These are phyloP conservation scores for Rhinopomastus cyanomelas DNA, from an alignment of 2,113 vertebrate species.

Conservation along the genomic window DNA sequence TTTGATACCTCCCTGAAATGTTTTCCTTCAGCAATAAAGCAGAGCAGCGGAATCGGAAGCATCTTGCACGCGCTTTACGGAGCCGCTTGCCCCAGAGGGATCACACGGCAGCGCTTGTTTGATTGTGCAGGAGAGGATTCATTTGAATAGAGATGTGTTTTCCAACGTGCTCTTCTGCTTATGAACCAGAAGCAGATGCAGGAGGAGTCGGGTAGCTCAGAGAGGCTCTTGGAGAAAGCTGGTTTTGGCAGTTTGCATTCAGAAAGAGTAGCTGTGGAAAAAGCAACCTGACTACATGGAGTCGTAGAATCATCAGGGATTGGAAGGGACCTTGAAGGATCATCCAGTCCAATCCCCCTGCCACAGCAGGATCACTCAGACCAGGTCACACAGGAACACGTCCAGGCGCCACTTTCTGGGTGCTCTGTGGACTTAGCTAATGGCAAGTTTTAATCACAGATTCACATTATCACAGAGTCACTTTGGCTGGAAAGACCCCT, in stretches of 20 bases:
- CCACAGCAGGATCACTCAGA: too few relatives aligned
- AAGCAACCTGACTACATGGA: neutral
- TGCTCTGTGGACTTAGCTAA: neutral
- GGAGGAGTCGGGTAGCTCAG: neutral
- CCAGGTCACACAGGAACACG: too few relatives aligned
- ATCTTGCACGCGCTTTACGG: constrained; percentile 36
- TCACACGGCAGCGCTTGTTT: constrained; percentile 58
- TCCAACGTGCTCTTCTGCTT: neutral
- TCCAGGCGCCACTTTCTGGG: neutral
- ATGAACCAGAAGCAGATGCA: neutral
- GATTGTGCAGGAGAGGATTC: constrained; percentile 37
- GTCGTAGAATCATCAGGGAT: too few relatives aligned
- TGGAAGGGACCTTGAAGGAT: too few relatives aligned
- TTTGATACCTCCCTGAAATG: constrained; percentile 51
- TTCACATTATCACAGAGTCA: too few relatives aligned
- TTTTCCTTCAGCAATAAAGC: constrained; percentile 55
- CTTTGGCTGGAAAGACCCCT: too few relatives aligned
- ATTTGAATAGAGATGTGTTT: constrained; percentile 44
- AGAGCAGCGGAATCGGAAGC: constrained; percentile 13
- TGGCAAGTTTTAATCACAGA: neutral
- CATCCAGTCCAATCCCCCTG: too few relatives aligned
- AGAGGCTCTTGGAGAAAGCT: neutral
- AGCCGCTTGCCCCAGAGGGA: constrained; percentile 27
- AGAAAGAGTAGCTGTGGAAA: neutral
- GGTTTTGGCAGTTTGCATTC: neutral